A percentile compares a stretch with the other conserved stretches of the same genome.
Conservation (phyloP, 2,797 vertebrate species). For the Zalophus californianus region DNA sequence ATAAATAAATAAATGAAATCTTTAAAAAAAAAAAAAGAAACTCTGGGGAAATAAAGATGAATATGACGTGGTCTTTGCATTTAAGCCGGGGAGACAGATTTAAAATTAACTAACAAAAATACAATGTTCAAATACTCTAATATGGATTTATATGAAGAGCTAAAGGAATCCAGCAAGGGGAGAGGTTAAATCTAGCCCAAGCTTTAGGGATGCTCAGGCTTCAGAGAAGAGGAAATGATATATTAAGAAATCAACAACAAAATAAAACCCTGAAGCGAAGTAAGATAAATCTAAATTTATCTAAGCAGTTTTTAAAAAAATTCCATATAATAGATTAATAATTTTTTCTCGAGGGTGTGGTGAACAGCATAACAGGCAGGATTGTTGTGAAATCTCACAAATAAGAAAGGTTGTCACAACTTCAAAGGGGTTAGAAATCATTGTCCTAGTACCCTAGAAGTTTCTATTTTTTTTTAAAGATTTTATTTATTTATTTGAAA, state of each 20-base stretch:
- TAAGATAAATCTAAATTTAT: slow-evolving; percentile 51
- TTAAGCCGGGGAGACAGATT: slow-evolving; percentile 11
- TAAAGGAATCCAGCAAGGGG: slow-evolving; percentile 32
- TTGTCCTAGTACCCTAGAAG: background rate
- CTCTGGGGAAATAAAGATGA: background rate
- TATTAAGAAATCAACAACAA: background rate
- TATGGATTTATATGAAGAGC: slow-evolving; percentile 23
- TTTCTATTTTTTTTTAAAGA: no score
- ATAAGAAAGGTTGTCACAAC: slow-evolving; percentile 44
- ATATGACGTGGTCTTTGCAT: background rate
- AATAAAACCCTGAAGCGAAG: slow-evolving; percentile 50
- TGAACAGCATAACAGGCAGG: background rate
- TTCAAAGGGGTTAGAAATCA: slow-evolving; percentile 67
- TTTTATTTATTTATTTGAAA: no score
- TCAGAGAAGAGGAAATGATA: slow-evolving; percentile 14
- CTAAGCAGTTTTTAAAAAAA: background rate
- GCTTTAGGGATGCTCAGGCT: background rate
- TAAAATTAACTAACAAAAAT: slow-evolving; percentile 52
- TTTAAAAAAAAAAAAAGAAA: background rate
- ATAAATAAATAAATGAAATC: background rate
- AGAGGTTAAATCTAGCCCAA: background rate
- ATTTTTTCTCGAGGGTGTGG: slow-evolving; percentile 15
- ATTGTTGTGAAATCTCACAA: slow-evolving; percentile 64
- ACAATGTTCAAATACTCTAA: slow-evolving; percentile 7
- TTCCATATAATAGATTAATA: background rate